Conservation (phyloP, 2,888 invertebrate species). For the Eupithecia tripunctaria region DNA sequence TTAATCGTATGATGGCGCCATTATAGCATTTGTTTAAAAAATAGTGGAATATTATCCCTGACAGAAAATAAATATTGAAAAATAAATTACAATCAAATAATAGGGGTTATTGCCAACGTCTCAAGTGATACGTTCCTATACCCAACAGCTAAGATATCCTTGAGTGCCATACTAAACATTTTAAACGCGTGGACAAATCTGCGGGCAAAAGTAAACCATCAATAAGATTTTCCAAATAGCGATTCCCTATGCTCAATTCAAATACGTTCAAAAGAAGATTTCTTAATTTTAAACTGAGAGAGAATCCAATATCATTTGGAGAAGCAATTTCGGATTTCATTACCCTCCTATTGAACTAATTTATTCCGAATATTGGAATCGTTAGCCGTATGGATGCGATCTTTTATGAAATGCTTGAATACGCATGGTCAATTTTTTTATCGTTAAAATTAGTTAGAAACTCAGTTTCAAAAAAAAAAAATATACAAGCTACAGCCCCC, state of each 20-base stretch:
- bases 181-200: not conserved
- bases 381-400: constrained; percentile 17
- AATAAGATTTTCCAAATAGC: not conserved
- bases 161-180: no score
- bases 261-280: constrained; percentile 2
- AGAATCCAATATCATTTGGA: constrained; percentile 23
- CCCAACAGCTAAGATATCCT: no score
- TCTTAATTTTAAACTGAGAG: constrained; percentile 5
- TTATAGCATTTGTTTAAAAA: no score
- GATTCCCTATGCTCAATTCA: not conserved
- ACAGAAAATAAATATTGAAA: no score
- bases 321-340: constrained; percentile 26
- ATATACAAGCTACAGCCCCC: no score
- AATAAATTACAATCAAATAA: no score
- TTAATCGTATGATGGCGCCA: no score
- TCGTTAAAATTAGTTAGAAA: not conserved
- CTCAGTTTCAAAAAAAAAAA: no score
- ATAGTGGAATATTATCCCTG: no score
- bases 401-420: constrained; percentile 9
- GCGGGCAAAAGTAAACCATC: not conserved
- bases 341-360: constrained; percentile 22
- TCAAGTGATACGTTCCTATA: no score
- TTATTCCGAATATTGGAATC: constrained; percentile 25
- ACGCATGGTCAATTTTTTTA: constrained; percentile 11
- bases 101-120: no score